Conservation (phyloP, 2,113 vertebrate species). For the Romanogobio albipinnatus region DNA sequence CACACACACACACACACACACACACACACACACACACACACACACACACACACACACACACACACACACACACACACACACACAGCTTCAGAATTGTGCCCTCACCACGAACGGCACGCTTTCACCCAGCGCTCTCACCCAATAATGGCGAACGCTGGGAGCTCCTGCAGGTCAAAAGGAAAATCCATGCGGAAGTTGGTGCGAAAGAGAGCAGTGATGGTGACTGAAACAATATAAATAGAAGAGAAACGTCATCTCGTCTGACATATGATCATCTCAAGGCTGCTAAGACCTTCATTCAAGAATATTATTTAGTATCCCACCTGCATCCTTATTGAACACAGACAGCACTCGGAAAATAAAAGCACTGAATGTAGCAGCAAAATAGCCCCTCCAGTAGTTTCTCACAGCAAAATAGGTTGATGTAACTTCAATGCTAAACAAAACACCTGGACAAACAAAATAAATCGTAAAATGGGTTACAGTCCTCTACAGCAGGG, state of each 20-base stretch:
- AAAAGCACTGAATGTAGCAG: slow-evolving; percentile 96
- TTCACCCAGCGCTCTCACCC: slow-evolving; percentile 80
- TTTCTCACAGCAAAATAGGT: slow-evolving; percentile 97
- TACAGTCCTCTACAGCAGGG: neutral
- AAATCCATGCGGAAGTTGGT: slow-evolving; percentile 97
- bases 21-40: neutral
- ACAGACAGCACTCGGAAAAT: slow-evolving; percentile 95
- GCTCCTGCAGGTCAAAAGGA: slow-evolving; percentile 93
- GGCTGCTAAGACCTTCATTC: neutral
- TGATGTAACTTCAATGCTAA: slow-evolving; percentile 96
- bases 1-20: no score
- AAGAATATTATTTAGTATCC: slow-evolving; percentile 1
- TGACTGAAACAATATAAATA: slow-evolving; percentile 73
- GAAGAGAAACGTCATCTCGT: neutral
- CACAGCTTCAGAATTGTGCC: slow-evolving; percentile 46
- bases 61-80: slow-evolving; percentile 33
- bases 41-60: slow-evolving; percentile 35
- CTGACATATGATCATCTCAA: neutral
- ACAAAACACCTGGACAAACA: slow-evolving; percentile 65
- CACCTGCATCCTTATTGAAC: slow-evolving; percentile 96
- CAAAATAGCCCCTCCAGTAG: slow-evolving; percentile 98
- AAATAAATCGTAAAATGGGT: neutral
- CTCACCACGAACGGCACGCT: slow-evolving; percentile 55
- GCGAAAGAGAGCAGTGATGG: slow-evolving; percentile 95
- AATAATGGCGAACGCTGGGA: slow-evolving; percentile 93